Conservation (phyloP, 2,797 vertebrate species). For the Arnoldichthys spilopterus region DNA sequence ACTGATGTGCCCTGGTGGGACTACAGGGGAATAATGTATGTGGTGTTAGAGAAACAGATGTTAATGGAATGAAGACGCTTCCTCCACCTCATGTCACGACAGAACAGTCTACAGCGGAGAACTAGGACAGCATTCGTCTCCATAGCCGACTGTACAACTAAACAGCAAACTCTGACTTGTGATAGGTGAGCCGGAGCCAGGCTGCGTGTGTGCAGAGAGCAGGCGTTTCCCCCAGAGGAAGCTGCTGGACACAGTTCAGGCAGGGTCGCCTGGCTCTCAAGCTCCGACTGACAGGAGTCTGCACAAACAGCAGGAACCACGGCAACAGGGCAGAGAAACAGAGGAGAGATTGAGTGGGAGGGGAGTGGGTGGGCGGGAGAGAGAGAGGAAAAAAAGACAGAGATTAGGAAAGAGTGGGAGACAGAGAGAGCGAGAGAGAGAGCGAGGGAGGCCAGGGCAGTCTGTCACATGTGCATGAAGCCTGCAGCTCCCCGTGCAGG, state of each 20-base stretch:
- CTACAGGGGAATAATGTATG: neutral
- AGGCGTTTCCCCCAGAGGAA: slow-evolving; percentile 57
- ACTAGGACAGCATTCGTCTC: slow-evolving; percentile 15
- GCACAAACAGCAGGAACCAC: slow-evolving; percentile 62
- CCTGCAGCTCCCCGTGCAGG: slow-evolving; percentile 34
- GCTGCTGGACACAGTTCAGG: slow-evolving; percentile 50
- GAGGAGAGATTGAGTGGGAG: slow-evolving; percentile 37
- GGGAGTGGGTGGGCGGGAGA: slow-evolving; percentile 34
- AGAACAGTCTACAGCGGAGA: neutral
- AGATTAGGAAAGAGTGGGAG: slow-evolving; percentile 40
- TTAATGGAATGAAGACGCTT: neutral
- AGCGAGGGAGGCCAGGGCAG: slow-evolving; percentile 35
- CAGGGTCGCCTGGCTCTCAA: slow-evolving; percentile 59
- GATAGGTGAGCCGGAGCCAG: slow-evolving; percentile 38
- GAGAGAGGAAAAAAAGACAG: slow-evolving; percentile 15
- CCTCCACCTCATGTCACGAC: neutral
- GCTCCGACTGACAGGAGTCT: slow-evolving; percentile 55
- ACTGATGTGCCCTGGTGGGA: too few relatives aligned
- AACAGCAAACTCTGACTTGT: slow-evolving; percentile 33
- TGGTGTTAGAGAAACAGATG: neutral
- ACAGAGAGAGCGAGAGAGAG: slow-evolving; percentile 7
- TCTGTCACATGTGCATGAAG: slow-evolving; percentile 52
- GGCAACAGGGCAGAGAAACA: slow-evolving; percentile 60
- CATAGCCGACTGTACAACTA: slow-evolving; percentile 14
- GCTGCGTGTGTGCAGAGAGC: slow-evolving; percentile 17